Evolutionary conservation across 1,140 invertebrate species (phyloP).

Genomic region (Aradophagus sp.): DNA sequence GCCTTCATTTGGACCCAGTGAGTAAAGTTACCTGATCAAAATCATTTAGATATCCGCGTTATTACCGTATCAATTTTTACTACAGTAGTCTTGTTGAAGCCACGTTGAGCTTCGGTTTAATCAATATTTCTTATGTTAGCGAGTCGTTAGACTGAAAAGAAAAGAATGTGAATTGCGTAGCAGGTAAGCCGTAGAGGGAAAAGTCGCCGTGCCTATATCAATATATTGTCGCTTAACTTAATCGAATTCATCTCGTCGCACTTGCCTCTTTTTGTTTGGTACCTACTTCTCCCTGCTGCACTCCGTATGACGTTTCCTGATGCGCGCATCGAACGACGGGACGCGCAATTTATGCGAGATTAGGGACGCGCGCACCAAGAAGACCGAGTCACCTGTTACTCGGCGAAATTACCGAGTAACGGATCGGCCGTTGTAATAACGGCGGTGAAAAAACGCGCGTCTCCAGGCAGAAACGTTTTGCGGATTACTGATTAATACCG

Average conservation of each 20-base stretch:
- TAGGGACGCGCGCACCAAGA: conserved; percentile 37
- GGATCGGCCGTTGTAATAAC: conserved; percentile 50
- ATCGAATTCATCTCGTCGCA: conserved; percentile 18
- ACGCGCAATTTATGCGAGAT: conserved; percentile 56
- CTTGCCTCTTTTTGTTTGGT: too few species aligned
- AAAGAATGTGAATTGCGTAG: too few species aligned
- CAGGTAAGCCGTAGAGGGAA: not conserved
- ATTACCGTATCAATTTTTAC: too few species aligned
- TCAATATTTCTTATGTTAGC: too few species aligned
- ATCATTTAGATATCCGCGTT: too few species aligned
- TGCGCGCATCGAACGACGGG: conserved; percentile 36
- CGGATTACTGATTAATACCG: conserved; percentile 32
- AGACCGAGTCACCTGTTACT: conserved; percentile 55
- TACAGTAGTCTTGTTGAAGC: too few species aligned
- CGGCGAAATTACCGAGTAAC: conserved; percentile 54
- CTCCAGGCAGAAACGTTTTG: conserved; percentile 29
- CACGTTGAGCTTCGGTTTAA: too few species aligned
- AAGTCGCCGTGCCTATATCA: not conserved
- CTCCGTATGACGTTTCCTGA: conserved; percentile 24
- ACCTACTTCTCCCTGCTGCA: not conserved
- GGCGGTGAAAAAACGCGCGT: conserved; percentile 31
- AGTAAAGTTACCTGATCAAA: too few species aligned
- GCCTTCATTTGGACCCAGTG: too few species aligned
- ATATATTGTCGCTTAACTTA: conserved; percentile 23
- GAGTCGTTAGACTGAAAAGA: too few species aligned